Evolutionary conservation across 2,888 invertebrate genomes (phyloP).

Genomic region (Tromatobia lineatoria): DNA sequence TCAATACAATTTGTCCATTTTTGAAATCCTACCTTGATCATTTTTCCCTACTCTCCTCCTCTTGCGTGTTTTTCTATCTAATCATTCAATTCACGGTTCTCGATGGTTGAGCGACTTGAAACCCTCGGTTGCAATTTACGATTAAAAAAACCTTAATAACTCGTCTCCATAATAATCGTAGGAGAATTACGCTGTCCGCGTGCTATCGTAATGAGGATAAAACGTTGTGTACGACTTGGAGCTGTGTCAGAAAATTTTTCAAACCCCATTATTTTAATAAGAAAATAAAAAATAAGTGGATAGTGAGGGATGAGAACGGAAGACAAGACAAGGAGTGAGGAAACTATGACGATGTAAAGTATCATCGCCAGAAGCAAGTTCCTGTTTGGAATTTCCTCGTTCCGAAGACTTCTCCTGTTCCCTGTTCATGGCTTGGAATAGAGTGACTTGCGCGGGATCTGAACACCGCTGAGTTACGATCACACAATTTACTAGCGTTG

Average conservation of each 20-base stretch:
- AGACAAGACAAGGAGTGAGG: neutral
- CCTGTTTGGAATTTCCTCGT: neutral
- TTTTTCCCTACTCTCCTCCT: too few species aligned
- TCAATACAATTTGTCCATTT: too few species aligned
- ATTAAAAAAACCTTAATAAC: slow-evolving; percentile 2
- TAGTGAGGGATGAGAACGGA: neutral
- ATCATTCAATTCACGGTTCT: neutral
- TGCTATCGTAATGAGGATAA: too few species aligned
- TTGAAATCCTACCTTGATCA: too few species aligned
- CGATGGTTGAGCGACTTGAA: neutral
- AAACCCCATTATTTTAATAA: slow-evolving; percentile 24
- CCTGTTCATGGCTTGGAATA: too few species aligned
- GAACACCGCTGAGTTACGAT: slow-evolving; percentile 13
- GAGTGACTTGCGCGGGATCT: neutral
- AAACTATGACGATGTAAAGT: slow-evolving; percentile 4
- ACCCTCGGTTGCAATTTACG: neutral
- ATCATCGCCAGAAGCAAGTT: slow-evolving; percentile 17
- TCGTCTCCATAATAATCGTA: neutral
- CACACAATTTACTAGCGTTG: neutral
- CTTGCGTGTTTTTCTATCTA: neutral
- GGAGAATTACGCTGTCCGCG: neutral
- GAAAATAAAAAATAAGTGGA: slow-evolving; percentile 1
- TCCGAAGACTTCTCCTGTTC: slow-evolving; percentile 6
- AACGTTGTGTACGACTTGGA: neutral
- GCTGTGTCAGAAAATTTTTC: slow-evolving; percentile 3